These are phyloP conservation scores for Julus scandinavius DNA, from an alignment of 2,888 invertebrate species.

Conservation along the genomic window DNA sequence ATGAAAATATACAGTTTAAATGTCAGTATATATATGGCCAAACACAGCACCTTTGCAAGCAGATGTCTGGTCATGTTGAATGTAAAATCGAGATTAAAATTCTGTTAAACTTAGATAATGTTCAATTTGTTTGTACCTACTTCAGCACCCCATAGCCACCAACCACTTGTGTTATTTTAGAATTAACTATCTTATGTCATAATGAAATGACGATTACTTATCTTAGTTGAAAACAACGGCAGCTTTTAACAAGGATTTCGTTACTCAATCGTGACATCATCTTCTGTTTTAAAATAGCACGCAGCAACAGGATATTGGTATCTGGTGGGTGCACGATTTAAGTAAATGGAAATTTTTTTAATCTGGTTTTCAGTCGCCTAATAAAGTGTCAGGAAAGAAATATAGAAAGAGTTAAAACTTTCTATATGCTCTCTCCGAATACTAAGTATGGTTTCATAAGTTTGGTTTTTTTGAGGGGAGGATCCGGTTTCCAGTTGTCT, in stretches of 20 bases:
- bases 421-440: neutral
- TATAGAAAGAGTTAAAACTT: neutral
- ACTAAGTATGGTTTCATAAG: neutral
- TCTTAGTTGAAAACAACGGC: neutral
- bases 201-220: neutral
- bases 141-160: no score
- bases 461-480: no score
- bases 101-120: no score
- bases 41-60: neutral
- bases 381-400: neutral
- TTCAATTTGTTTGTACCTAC: no score
- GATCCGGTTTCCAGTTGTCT: constrained; percentile 24
- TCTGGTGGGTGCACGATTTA: constrained; percentile 12
- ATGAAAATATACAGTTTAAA: constrained; percentile 17
- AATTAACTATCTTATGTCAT: neutral
- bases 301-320: neutral
- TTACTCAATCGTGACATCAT: neutral
- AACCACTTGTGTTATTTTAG: neutral
- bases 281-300: neutral
- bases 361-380: neutral
- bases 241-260: neutral
- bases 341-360: neutral
- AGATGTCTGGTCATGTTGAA: neutral
- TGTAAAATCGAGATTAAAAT: neutral
- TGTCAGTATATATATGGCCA: neutral